Conservation (phyloP, 2,797 vertebrate species). For the Uromys caudimaculatus region DNA sequence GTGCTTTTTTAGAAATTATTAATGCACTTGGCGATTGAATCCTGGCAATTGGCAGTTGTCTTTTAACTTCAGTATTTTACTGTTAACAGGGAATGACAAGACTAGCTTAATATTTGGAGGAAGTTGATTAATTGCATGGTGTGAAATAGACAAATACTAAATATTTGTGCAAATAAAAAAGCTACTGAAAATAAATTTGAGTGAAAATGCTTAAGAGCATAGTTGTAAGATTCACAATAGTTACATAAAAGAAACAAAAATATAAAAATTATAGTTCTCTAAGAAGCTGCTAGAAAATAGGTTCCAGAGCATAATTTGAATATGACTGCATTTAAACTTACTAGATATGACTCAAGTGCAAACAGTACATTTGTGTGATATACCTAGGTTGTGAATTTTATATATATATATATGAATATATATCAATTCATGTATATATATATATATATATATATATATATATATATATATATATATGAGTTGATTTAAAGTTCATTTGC, state of each 20-base stretch:
- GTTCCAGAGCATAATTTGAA: neutral
- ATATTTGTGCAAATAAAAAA: neutral
- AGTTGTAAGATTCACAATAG: slow-evolving; percentile 30
- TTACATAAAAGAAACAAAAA: neutral
- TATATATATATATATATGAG: neutral
- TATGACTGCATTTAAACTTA: slow-evolving; percentile 8
- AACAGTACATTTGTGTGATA: neutral
- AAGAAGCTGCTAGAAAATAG: neutral
- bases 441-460: neutral
- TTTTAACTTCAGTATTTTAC: slow-evolving; percentile 40
- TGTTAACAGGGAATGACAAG: slow-evolving; percentile 25
- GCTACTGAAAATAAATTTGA: slow-evolving; percentile 33
- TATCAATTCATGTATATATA: neutral
- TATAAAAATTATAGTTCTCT: neutral
- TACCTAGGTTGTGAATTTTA: neutral
- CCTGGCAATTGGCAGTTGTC: slow-evolving; percentile 8
- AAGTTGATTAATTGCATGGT: slow-evolving; percentile 56
- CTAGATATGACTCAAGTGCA: neutral
- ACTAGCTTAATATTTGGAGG: slow-evolving; percentile 41
- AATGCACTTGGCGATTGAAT: neutral
- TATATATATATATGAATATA: neutral
- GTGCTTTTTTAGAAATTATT: slow-evolving; percentile 21
- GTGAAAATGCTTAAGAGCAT: slow-evolving; percentile 20
- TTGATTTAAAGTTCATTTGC: slow-evolving; percentile 41
- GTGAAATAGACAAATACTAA: slow-evolving; percentile 38